Conservation (phyloP, 2,113 vertebrate genomes). For the Delphinapterus leucas region DNA sequence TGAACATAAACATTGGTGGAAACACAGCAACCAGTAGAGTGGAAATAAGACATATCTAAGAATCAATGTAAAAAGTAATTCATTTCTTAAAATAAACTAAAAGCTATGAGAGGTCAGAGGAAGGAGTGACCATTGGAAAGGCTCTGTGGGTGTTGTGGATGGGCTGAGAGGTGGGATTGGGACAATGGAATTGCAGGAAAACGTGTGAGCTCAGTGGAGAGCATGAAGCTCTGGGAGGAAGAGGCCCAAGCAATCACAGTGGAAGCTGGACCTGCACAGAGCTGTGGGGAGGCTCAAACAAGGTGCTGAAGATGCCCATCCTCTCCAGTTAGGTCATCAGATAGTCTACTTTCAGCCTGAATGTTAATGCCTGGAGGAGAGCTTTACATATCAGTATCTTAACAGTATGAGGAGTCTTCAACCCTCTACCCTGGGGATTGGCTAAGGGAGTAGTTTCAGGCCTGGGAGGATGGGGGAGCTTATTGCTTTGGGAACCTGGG, state of each 20-base stretch:
- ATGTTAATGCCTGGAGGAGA: not conserved
- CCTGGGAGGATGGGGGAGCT: not conserved
- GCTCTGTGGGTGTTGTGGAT: not conserved
- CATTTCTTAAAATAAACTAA: slow-evolving; percentile 36
- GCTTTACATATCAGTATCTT: not conserved
- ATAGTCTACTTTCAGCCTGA: not conserved
- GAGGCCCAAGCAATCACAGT: not conserved
- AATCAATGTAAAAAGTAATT: not conserved
- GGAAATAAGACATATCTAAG: not conserved
- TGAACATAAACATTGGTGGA: not conserved
- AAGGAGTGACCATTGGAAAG: not conserved
- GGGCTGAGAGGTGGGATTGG: not conserved
- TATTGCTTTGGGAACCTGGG: not conserved
- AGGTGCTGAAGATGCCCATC: not conserved
- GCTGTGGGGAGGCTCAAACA: not conserved
- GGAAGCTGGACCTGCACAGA: not conserved
- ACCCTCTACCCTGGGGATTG: not conserved
- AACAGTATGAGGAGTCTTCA: not conserved
- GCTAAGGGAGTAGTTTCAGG: not conserved
- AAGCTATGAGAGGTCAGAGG: not conserved
- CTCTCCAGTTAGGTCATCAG: not conserved
- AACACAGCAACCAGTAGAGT: slow-evolving; percentile 24
- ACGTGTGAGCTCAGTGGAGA: not conserved
- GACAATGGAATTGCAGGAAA: not conserved
- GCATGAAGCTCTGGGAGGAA: not conserved